Percentiles rank a stretch among this genome's conserved stretches.
Evolutionary conservation across 2,888 invertebrate genomes (phyloP).

Genomic region (Sesia bembeciformis): DNA sequence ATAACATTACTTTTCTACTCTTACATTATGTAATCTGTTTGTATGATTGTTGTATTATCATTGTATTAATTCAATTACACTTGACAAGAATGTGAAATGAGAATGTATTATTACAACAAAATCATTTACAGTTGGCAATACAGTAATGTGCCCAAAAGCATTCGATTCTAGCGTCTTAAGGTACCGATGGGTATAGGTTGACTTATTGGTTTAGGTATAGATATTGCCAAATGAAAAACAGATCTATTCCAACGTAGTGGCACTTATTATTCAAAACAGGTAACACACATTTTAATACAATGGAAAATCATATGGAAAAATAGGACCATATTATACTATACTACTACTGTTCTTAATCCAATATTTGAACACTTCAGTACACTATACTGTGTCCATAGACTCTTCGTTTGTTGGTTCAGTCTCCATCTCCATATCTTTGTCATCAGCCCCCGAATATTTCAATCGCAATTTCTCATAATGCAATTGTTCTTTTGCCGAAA

Average conservation of each 20-base stretch:
- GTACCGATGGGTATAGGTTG: too few relatives aligned
- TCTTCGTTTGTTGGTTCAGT: conserved; percentile 61
- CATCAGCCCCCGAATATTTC: conserved; percentile 75
- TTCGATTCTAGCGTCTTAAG: too few relatives aligned
- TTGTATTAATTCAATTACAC: too few relatives aligned
- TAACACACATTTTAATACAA: background rate
- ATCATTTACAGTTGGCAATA: background rate
- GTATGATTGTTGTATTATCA: too few relatives aligned
- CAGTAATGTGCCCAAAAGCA: too few relatives aligned
- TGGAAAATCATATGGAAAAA: background rate
- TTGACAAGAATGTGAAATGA: background rate
- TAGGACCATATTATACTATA: background rate
- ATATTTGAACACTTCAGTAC: background rate
- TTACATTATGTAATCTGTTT: background rate
- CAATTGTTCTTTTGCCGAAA: conserved; percentile 84
- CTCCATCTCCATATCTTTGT: conserved; percentile 74
- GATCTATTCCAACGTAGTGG: background rate
- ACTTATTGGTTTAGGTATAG: too few relatives aligned
- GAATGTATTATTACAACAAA: background rate
- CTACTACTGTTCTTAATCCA: background rate
- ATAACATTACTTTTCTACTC: background rate
- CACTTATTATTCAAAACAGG: background rate
- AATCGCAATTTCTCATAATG: conserved; percentile 84
- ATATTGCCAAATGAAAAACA: background rate
- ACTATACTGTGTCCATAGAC: conserved; percentile 64